Evolutionary conservation across 2,888 invertebrate species (phyloP).

Genomic region (Dichetophora obliterata): DNA sequence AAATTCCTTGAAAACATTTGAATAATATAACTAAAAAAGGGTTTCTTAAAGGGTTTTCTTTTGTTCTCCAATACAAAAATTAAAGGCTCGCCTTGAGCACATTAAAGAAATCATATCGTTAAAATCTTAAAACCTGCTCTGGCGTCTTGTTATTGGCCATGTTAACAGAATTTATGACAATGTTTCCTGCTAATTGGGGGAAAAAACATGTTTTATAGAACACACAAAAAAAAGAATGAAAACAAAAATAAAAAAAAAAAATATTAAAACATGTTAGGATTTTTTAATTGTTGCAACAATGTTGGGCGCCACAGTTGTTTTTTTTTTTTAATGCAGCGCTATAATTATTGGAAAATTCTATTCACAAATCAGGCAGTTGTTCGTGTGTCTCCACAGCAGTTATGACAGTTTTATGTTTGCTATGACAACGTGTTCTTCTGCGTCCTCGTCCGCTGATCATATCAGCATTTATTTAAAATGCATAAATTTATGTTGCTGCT

Average conservation of each 20-base stretch:
- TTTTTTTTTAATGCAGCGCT: background rate
- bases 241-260: slow-evolving; percentile 6
- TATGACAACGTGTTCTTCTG: slow-evolving; percentile 20
- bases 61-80: background rate
- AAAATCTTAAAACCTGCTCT: slow-evolving; percentile 17
- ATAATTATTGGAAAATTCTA: background rate
- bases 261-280: background rate
- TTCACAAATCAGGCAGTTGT: too few relatives aligned
- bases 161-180: slow-evolving; percentile 57
- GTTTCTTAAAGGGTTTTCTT: background rate
- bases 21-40: background rate
- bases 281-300: background rate
- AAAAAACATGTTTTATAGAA: slow-evolving; percentile 54
- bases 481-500: slow-evolving; percentile 24
- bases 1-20: background rate
- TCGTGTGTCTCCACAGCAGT: background rate
- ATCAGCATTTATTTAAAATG: slow-evolving; percentile 5
- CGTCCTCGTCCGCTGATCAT: background rate
- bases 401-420: slow-evolving; percentile 31
- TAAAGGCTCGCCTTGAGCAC: background rate
- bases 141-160: slow-evolving; percentile 8
- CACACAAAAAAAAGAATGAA: background rate
- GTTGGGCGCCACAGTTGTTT: background rate
- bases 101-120: background rate
- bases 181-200: slow-evolving; percentile 63